Conservation (phyloP, 2,113 vertebrate species). For the Isurus oxyrinchus region DNA sequence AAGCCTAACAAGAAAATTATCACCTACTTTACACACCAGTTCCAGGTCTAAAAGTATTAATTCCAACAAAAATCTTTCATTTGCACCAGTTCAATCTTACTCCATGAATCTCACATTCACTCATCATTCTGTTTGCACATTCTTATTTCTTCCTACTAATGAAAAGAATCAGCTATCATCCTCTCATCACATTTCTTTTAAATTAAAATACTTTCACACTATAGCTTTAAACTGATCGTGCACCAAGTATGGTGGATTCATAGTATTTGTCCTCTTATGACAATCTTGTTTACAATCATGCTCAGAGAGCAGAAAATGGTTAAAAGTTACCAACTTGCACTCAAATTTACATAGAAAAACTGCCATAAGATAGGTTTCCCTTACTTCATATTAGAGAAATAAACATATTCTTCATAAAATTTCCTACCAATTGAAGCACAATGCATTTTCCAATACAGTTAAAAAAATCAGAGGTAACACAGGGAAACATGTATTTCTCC, state of each 20-base stretch:
- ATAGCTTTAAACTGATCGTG: background rate
- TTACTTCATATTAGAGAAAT: background rate
- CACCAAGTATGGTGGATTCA: background rate
- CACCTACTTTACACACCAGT: background rate
- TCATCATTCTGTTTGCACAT: slow-evolving; percentile 5
- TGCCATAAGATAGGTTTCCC: background rate
- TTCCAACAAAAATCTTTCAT: background rate
- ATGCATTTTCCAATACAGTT: background rate
- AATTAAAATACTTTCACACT: slow-evolving; percentile 11
- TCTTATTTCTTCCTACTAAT: background rate
- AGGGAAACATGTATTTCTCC: background rate
- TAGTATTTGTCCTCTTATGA: background rate
- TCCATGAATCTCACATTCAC: background rate
- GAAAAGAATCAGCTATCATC: background rate
- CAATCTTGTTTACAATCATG: background rate
- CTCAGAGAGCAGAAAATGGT: background rate
- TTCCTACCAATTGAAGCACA: background rate
- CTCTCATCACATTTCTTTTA: background rate
- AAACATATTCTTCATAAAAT: background rate
- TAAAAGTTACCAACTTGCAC: background rate
- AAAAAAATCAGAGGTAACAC: background rate
- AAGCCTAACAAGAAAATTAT: background rate
- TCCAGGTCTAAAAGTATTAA: background rate
- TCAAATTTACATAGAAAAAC: background rate
- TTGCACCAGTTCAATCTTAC: slow-evolving; percentile 26